phyloP scores from a whole-genome alignment of 1,140 invertebrate genomes.

The Dinoponera quadriceps region DNA sequence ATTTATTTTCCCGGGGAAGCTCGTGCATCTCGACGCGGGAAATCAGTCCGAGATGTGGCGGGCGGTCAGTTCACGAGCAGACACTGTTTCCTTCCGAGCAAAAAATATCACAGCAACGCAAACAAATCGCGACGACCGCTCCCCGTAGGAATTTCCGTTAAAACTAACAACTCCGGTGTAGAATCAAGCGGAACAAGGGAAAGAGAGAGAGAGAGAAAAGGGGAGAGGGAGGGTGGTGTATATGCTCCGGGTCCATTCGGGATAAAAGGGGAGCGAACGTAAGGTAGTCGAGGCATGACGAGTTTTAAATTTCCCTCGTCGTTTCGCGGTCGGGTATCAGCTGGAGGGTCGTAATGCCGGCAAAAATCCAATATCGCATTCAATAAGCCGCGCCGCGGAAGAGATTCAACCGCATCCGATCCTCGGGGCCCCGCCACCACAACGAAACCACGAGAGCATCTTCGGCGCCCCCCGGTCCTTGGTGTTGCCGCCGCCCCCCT shows the following conservation, averaged over 20 bases:
- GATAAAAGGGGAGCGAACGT: conserved; percentile 6
- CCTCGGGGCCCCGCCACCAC: conserved; percentile 20
- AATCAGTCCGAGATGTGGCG: neutral
- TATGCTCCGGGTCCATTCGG: conserved; percentile 13
- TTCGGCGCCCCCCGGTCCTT: conserved; percentile 32
- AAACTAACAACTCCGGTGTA: neutral
- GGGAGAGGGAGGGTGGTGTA: neutral
- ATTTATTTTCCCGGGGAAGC: conserved; percentile 11
- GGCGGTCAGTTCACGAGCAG: too few species aligned
- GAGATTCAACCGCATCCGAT: conserved; percentile 57
- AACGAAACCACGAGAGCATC: conserved; percentile 54
- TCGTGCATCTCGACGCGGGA: neutral
- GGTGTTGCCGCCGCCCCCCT: conserved; percentile 34
- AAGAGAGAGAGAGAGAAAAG: too few species aligned
- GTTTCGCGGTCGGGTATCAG: conserved; percentile 81
- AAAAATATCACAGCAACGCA: neutral
- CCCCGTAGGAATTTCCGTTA: neutral
- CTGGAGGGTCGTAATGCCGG: conserved; percentile 80
- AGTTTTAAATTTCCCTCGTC: conserved; percentile 84
- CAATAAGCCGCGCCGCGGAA: conserved; percentile 77
- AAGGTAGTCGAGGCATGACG: conserved; percentile 77
- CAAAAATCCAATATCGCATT: conserved; percentile 84
- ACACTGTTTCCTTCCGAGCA: neutral
- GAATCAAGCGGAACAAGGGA: neutral
- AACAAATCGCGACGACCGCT: conserved; percentile 7